Evolutionary conservation across 92 coral and sea anemone species (phyloP).

Genomic region (Actinostola sp.): DNA sequence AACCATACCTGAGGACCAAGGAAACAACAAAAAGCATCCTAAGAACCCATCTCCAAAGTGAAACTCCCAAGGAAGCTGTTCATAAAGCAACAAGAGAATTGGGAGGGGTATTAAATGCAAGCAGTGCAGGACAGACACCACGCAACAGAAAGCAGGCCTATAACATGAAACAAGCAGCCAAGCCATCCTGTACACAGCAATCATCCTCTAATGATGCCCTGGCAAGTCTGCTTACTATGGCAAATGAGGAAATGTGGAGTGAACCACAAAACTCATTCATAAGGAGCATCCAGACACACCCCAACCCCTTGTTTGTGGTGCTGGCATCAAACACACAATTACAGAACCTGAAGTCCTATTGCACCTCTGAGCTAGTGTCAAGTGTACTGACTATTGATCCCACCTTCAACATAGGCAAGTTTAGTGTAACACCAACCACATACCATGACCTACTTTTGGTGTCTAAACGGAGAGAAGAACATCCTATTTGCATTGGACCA

Average conservation of each 20-base stretch:
- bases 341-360: slow-evolving; percentile 39
- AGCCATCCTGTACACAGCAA: background rate
- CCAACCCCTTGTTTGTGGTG: slow-evolving; percentile 39
- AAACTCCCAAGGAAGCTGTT: slow-evolving; percentile 35
- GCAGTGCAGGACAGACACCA: slow-evolving; percentile 12
- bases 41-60: slow-evolving; percentile 13
- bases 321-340: slow-evolving; percentile 36
- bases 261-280: slow-evolving; percentile 25
- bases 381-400: slow-evolving; percentile 46
- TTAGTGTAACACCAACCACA: slow-evolving; percentile 27
- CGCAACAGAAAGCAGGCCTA: slow-evolving; percentile 31
- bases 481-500: slow-evolving; percentile 41
- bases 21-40: slow-evolving; percentile 30
- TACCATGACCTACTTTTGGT: slow-evolving; percentile 30
- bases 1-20: slow-evolving; percentile 38
- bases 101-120: slow-evolving; percentile 27
- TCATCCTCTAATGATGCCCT: slow-evolving; percentile 17
- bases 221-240: slow-evolving; percentile 29
- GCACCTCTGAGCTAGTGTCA: slow-evolving; percentile 49
- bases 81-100: slow-evolving; percentile 40
- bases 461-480: slow-evolving; percentile 46
- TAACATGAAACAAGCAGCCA: slow-evolving; percentile 29
- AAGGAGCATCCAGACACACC: slow-evolving; percentile 41
- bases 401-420: slow-evolving; percentile 48
- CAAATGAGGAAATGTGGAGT: slow-evolving; percentile 36